A percentile compares a stretch with the other conserved stretches of the same genome.
Evolutionary conservation across 2,113 vertebrate genomes (phyloP).

Genomic region (Philantomba maxwellii): DNA sequence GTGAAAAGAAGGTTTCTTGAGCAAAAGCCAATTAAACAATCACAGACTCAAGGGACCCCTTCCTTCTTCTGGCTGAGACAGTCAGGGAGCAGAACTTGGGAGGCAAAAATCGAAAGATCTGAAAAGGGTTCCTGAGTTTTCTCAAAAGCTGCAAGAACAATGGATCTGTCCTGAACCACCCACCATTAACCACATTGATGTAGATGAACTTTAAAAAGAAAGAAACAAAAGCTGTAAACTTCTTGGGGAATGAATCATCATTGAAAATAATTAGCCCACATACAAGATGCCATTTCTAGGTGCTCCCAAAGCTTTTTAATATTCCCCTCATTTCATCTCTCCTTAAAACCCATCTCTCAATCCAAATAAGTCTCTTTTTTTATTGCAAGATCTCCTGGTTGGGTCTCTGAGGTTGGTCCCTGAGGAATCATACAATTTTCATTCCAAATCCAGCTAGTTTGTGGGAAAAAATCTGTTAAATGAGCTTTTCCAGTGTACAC

Average conservation of each 20-base stretch:
- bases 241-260: conserved; percentile 46
- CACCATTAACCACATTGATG: neutral
- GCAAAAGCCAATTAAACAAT: neutral
- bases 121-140: neutral
- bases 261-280: conserved; percentile 47
- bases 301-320: conserved; percentile 12
- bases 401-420: neutral
- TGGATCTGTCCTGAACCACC: conserved; percentile 10
- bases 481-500: neutral
- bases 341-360: neutral
- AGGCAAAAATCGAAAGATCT: neutral
- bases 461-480: conserved; percentile 19
- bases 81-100: neutral
- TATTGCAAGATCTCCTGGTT: neutral
- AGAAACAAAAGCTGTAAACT: conserved; percentile 47
- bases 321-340: neutral
- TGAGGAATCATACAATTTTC: neutral
- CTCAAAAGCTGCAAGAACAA: conserved; percentile 30
- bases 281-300: conserved; percentile 8
- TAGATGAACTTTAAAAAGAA: conserved; percentile 23
- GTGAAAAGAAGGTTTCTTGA: neutral
- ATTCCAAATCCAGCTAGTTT: neutral
- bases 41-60: neutral
- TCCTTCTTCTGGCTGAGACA: neutral
- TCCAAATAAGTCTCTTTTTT: neutral